phyloP scores from a whole-genome alignment of 2,888 invertebrate species.

The Mesochorus sp. region DNA sequence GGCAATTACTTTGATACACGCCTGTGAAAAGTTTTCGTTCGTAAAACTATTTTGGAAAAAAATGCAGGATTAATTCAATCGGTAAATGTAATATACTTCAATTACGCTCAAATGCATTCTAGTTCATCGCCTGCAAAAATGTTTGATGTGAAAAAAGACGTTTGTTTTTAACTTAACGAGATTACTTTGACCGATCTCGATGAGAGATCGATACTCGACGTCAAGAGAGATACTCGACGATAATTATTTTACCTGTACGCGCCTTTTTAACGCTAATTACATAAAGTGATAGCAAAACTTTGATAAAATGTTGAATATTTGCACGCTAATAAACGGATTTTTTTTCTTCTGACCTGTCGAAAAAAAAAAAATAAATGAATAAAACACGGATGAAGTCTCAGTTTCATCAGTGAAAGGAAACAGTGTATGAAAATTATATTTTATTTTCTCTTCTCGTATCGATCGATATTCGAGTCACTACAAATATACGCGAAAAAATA shows the following conservation, averaged over 20 bases:
- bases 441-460: background rate
- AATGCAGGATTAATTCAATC: no score
- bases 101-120: no score
- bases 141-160: conserved; percentile 22
- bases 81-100: no score
- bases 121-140: conserved; percentile 1
- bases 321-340: background rate
- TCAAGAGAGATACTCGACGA: conserved; percentile 9
- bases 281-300: background rate
- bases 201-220: background rate
- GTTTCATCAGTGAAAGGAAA: background rate
- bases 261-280: conserved; percentile 6
- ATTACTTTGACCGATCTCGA: conserved; percentile 16
- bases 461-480: no score
- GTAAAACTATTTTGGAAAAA: no score
- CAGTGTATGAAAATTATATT: background rate
- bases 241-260: background rate
- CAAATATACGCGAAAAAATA: no score
- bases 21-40: no score
- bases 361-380: background rate
- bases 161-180: conserved; percentile 17
- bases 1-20: no score
- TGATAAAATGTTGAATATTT: background rate
- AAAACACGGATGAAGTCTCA: no score
- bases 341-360: background rate